These are phyloP conservation scores for Nebria ingens DNA, from an alignment of 1,140 invertebrate species.

Conservation along the genomic window DNA sequence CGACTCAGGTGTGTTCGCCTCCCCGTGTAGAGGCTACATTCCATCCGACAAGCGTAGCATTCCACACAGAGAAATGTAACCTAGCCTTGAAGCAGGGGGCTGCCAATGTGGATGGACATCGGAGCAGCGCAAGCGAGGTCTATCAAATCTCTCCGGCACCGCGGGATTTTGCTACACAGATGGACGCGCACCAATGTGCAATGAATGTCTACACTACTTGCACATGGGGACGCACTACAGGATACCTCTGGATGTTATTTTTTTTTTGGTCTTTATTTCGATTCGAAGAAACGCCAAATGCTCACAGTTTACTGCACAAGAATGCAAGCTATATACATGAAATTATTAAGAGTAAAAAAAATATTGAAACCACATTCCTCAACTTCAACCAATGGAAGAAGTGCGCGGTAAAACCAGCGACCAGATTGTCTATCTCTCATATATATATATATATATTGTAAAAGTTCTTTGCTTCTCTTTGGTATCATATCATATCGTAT, in stretches of 20 bases:
- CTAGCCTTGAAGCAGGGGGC: slow-evolving; percentile 22
- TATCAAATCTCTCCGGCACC: neutral
- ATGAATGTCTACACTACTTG: too few relatives aligned
- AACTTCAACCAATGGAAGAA: neutral
- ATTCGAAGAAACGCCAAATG: neutral
- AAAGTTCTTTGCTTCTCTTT: too few relatives aligned
- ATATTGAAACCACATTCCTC: neutral
- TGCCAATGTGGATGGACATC: neutral
- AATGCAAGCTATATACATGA: neutral
- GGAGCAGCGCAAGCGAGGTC: too few relatives aligned
- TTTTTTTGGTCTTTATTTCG: neutral
- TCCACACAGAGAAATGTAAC: slow-evolving; percentile 30
- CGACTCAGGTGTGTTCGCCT: slow-evolving; percentile 33
- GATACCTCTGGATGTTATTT: too few relatives aligned
- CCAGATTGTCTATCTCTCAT: neutral
- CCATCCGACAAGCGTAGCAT: slow-evolving; percentile 27
- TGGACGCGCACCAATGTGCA: too few relatives aligned
- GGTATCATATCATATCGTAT: too few relatives aligned
- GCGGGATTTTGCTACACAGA: too few relatives aligned
- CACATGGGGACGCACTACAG: neutral
- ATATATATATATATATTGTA: slow-evolving; percentile 1
- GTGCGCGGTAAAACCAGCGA: neutral
- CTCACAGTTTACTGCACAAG: neutral
- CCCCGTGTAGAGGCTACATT: slow-evolving; percentile 32
- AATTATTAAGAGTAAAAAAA: neutral